Percentiles rank a stretch among this genome's conserved stretches.
These are phyloP conservation scores for Trichogramma pretiosum DNA, from an alignment of 1,140 invertebrate genomes.

Conservation along the genomic window DNA sequence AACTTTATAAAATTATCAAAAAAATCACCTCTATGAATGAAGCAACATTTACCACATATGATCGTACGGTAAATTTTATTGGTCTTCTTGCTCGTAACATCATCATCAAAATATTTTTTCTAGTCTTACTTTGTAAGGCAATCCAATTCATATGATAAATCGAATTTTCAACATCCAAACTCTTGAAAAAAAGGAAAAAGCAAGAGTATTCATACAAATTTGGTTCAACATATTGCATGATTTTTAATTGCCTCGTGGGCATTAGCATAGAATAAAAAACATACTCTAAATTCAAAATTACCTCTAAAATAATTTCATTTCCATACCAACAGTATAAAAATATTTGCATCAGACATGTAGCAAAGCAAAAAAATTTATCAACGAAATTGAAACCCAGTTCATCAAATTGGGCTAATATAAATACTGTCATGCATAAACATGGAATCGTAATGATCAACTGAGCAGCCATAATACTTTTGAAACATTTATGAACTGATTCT, in stretches of 20 bases:
- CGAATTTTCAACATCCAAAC: background rate
- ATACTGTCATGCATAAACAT: too few relatives aligned
- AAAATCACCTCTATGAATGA: background rate
- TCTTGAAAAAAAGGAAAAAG: background rate
- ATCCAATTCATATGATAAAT: background rate
- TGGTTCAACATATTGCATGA: too few relatives aligned
- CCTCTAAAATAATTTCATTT: background rate
- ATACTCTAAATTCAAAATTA: too few relatives aligned
- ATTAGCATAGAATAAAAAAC: too few relatives aligned
- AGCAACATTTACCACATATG: background rate
- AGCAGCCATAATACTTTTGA: too few relatives aligned
- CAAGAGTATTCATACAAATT: too few relatives aligned
- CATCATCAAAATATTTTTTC: background rate
- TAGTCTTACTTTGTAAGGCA: background rate
- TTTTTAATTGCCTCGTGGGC: too few relatives aligned
- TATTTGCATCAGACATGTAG: constrained; percentile 4
- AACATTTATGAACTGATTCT: too few relatives aligned
- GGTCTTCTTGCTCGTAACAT: background rate
- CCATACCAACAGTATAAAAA: constrained; percentile 3
- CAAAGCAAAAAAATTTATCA: too few relatives aligned
- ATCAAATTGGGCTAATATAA: too few relatives aligned
- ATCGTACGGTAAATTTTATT: background rate
- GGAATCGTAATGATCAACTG: too few relatives aligned
- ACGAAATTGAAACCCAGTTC: too few relatives aligned
- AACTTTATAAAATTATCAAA: background rate